These are phyloP conservation scores for Cassiopea andromeda DNA, from an alignment of 30 jellyfish, hydroid and myxozoan species.

Conservation along the genomic window DNA sequence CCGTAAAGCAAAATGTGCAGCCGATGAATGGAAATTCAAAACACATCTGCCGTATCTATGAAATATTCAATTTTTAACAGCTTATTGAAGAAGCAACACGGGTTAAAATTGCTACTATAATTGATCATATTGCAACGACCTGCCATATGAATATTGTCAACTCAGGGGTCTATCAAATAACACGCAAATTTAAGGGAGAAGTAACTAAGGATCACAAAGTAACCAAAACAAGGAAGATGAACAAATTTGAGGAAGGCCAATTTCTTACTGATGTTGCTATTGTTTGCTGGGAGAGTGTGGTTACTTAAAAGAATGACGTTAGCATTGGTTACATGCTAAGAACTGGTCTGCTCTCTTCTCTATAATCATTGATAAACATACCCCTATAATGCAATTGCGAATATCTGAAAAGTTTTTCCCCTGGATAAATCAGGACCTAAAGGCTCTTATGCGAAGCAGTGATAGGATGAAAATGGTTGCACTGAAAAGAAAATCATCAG, in stretches of 20 bases:
- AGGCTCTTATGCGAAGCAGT: not conserved
- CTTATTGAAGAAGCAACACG: constrained; percentile 3
- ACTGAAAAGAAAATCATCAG: too few species aligned
- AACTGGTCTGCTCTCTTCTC: constrained; percentile 26
- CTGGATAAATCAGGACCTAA: constrained; percentile 9
- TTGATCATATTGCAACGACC: not conserved
- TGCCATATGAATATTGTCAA: not conserved
- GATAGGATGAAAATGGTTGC: not conserved
- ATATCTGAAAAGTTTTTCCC: constrained; percentile 8
- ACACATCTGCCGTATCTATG: constrained; percentile 8
- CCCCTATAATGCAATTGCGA: not conserved
- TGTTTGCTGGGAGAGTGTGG: constrained; percentile 12
- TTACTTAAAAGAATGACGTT: not conserved
- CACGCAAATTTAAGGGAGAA: constrained; percentile 24
- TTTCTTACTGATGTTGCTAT: not conserved
- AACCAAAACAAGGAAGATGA: constrained; percentile 17
- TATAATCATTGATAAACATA: constrained; percentile 4
- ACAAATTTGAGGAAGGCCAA: not conserved
- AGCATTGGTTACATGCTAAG: not conserved
- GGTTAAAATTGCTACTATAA: constrained; percentile 18
- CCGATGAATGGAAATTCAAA: not conserved
- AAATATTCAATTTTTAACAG: constrained; percentile 32
- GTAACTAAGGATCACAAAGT: constrained; percentile 10
- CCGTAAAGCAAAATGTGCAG: not conserved
- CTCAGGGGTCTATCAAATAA: not conserved